Evolutionary conservation across 2,797 vertebrate species (phyloP).

Genomic region (Onychomys arenicola): DNA sequence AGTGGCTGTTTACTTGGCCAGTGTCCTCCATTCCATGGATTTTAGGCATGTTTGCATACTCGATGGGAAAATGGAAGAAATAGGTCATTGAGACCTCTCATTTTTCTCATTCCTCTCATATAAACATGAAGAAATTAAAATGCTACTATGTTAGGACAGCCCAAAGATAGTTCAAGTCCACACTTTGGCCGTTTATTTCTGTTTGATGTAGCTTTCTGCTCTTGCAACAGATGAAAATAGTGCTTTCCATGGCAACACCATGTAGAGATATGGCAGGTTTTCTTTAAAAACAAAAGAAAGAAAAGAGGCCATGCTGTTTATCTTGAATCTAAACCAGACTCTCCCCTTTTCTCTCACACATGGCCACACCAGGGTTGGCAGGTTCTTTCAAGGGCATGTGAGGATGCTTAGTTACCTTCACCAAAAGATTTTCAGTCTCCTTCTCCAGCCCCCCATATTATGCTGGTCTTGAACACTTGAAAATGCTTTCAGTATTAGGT

Average conservation of each 20-base stretch:
- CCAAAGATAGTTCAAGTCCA: slow-evolving; percentile 78
- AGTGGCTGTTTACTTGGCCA: slow-evolving; percentile 60
- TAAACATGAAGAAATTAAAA: slow-evolving; percentile 74
- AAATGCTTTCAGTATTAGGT: background rate
- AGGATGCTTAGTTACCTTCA: slow-evolving; percentile 55
- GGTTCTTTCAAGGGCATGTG: background rate
- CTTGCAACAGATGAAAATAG: slow-evolving; percentile 83
- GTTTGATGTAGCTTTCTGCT: slow-evolving; percentile 82
- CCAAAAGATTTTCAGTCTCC: background rate
- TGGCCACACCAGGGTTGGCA: slow-evolving; percentile 26
- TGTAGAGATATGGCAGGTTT: slow-evolving; percentile 60
- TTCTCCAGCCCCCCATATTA: background rate
- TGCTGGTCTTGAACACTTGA: background rate
- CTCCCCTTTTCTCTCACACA: background rate
- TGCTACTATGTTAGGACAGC: slow-evolving; percentile 72
- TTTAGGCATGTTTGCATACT: slow-evolving; percentile 38
- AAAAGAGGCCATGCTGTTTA: slow-evolving; percentile 57
- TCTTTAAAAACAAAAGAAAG: background rate
- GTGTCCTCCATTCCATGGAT: slow-evolving; percentile 6
- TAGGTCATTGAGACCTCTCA: slow-evolving; percentile 27
- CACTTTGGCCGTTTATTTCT: slow-evolving; percentile 75
- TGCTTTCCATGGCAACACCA: slow-evolving; percentile 82
- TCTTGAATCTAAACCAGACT: slow-evolving; percentile 64
- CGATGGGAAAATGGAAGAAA: slow-evolving; percentile 62
- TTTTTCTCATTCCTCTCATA: slow-evolving; percentile 73